Evolutionary conservation across 2,797 vertebrate genomes (phyloP), one percentile per base, ranked within the genome.

Genomic region (Alauda arvensis): DNA sequence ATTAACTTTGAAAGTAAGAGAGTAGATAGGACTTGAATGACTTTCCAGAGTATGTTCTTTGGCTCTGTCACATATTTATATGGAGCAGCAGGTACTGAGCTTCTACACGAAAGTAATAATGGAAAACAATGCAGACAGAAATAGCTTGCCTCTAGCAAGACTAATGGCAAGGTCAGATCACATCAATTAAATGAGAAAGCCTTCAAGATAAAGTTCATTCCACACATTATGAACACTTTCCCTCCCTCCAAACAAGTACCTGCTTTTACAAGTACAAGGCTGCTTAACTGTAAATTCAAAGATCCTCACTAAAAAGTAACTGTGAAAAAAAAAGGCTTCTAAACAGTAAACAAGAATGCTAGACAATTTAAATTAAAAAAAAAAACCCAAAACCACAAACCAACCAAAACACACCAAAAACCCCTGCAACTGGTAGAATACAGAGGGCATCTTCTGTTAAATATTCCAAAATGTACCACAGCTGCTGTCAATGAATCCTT

Each of bases 141-240:
- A 93, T 95, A 93, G 78, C 66, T 95, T 93, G 91, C 94, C 92
- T 95, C 76, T 46, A 94, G 94, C 90, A 90, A 95, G 66, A 94
- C 88, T 94, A 92, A 95, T 92, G 87, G 93, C 94, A 96, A 97
- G 91, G 93, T 95, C 92, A 93, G 45, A 87, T 83, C 90, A 83
- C 68, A 95, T 93, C 93, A 96, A 94, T 97, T 96, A 95, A 95
- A 94, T 77, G 69, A 91, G 59, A 94, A 90, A 89, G 39, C 53
- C 62, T 94, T 37, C 59, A 90, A 87, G 67, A 91, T 83, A 91
- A 93, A 93, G 59, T 93, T 96, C 68, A 83, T 48, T 83, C 39
- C 67, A 83, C n/a, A 77, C 42, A 68, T 82, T 90, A 57, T 66
- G 49, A 87, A 65, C 31, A 83, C 69, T 93, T 90, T 29, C 12